phyloP scores from a whole-genome alignment of 2,888 invertebrate species.

The Lingula anatina region DNA sequence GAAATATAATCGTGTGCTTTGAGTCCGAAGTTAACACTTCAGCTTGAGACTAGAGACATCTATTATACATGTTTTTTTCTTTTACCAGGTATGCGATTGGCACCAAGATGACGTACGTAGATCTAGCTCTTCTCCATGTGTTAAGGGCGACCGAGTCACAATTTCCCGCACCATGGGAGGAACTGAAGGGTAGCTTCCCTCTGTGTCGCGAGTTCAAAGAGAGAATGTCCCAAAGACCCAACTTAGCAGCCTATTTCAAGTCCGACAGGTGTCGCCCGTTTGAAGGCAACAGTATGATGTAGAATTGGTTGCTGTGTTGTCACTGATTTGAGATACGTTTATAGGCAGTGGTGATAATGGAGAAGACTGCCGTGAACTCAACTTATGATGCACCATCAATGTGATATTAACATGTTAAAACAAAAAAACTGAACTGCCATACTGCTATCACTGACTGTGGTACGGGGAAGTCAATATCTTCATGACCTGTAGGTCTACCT shows the following conservation, averaged over 20 bases:
- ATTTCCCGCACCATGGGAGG: slow-evolving; percentile 24
- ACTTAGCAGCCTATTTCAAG: slow-evolving; percentile 25
- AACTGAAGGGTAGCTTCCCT: slow-evolving; percentile 19
- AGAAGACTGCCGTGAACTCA: too few species aligned
- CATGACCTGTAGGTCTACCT: too few species aligned
- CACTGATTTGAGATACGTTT: too few species aligned
- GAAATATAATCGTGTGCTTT: too few species aligned
- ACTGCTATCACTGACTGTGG: too few species aligned
- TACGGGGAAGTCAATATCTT: too few species aligned
- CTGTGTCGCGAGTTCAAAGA: slow-evolving; percentile 26
- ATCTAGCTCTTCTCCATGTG: slow-evolving; percentile 27
- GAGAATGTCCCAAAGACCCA: slow-evolving; percentile 22
- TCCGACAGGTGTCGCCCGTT: slow-evolving; percentile 24
- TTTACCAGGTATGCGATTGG: slow-evolving; percentile 28
- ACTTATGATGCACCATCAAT: too few species aligned
- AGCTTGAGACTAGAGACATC: too few species aligned
- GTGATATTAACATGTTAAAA: too few species aligned
- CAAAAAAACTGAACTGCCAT: too few species aligned
- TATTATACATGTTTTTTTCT: neutral
- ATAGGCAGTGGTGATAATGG: too few species aligned
- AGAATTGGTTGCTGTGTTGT: slow-evolving; percentile 5
- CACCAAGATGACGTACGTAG: slow-evolving; percentile 27
- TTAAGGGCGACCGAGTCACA: slow-evolving; percentile 27
- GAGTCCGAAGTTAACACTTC: too few species aligned
- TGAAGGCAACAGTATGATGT: slow-evolving; percentile 40